Evolutionary conservation across 2,113 vertebrate genomes (phyloP), one percentile per base, ranked within the genome.

Genomic region (Collichthys lucidus): DNA sequence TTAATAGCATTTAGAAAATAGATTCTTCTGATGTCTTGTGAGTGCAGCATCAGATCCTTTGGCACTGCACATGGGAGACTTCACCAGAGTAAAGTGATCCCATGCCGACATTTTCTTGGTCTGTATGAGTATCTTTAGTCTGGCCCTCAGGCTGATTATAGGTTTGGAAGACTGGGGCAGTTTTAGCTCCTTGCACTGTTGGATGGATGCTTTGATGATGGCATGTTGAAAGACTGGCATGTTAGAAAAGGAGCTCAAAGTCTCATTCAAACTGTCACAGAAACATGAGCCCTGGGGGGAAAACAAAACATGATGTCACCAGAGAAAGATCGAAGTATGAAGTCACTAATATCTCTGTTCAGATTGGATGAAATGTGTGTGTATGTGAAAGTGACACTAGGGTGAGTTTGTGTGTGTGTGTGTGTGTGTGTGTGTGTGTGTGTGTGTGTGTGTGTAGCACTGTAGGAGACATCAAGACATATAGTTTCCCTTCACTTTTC

Each of bases 291-390:
- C 81, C 77, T 56, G 5, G 26, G 53, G 88, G 73, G 35, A 60
- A 67, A 55, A 63, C 40, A 66, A 79, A 75, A 56, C 84, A 82
- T 88, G 82, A 93, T 86, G 87, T 93, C 92, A 92, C 82, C 73
- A 72, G 77, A 70, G 49, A 75, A 64, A 80, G 22, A 86, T 49
- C 62, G 55, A 77, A 89, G 74, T 59, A 72, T 79, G 82, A 92
- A 92, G 83, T 88, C 88, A 77, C 59, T 80, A 65, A 86, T 78
- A 77, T 35, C 77, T 88, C 61, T 71, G 70, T 70, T 72, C n/a
- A 83, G 55, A 70, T 82, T 78, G 53, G 66, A 47, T 50, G 67
- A 35, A 70, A 14, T 63, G 40, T 67, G 50, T 77, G 74, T 59
- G 57, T 31, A 70, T 29, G 68, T 31, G 73, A 57, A 11, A 31